Evolutionary conservation across 1,140 invertebrate species (phyloP), one percentile per base, ranked within the genome.

Genomic region (Branchinecta lindahli): DNA sequence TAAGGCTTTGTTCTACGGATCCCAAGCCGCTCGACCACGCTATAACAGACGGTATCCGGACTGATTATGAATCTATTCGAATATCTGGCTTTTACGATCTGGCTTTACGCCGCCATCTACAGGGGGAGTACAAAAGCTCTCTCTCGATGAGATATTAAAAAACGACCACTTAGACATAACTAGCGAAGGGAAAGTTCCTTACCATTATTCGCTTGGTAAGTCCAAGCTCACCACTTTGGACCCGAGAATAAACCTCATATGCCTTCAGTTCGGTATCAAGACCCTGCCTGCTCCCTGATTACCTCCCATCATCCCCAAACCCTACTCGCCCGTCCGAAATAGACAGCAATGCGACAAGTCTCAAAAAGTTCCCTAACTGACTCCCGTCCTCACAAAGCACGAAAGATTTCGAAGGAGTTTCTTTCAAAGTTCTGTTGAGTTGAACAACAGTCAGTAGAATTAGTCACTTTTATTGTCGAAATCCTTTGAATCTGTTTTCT

Each of bases 301-400:
- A 52, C 47, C 9, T 52, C 18, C 52, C 52, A 61, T 12, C 52
- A 12, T 61, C 2, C 52, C 52, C 18, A 6, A 61, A 61, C 52
- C 52, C 2, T 61, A 61, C 2, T 20, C 12, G 4, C 52, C 52
- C 18, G 52, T 20, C 52, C 18, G 52, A 2, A 61, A 61, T 6
- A 61, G 52, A 61, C 52, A 9, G n/a, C n/a, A 9, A 9, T 52
- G 47, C n/a, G n/a, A 15, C 12, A 61, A 61, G 18, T 61, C 52
- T 20, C 52, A 61, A 61, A 61, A 61, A 61, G 47, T 61, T 20
- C 52, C 52, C 52, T 61, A 61, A 61, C 52, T 61, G 6, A 61
- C 52, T 61, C 6, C 12, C 12, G 1, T 61, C 18, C 52, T 6
- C 52, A 6, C 2, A 15, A 1, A 61, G 18, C 52, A 3, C 18